Base-by-base conservation (phyloP, 2,888 invertebrate species). In the Empis livida region DNA sequence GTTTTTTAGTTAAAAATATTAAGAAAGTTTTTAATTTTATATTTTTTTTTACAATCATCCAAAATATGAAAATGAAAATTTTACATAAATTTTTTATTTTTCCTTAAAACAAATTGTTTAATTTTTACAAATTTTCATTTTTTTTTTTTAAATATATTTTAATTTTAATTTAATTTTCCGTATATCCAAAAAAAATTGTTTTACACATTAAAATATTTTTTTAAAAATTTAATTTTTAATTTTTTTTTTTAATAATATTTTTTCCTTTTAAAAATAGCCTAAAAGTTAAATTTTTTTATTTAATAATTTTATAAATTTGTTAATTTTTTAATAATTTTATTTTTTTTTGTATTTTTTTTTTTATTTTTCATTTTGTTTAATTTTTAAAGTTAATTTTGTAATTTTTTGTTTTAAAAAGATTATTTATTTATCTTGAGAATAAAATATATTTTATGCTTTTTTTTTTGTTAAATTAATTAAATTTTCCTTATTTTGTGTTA, bases 401-500 rank as follows among this genome's bases (percentile, higher is more conserved):
- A 42, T 23, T 37, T 44, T 23, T 35, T 43, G 20, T 43, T 32
- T 11, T n/a, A n/a, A n/a, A n/a, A n/a, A n/a, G n/a, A n/a, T n/a
- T n/a, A n/a, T n/a, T n/a, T n/a, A n/a, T n/a, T n/a, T n/a, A n/a
- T n/a, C n/a, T n/a, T n/a, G n/a, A n/a, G n/a, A n/a, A n/a, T n/a
- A n/a, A n/a, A n/a, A n/a, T n/a, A n/a, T n/a, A n/a, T n/a, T n/a
- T n/a, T n/a, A n/a, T n/a, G n/a, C 49, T 42, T 52, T 44, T 48
- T 46, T 49, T 45, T 47, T 49, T 49, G 49, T 53, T 45, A 49
- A 50, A 48, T 48, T 53, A 50, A 48, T 49, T 50, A 5, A 13
- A 8, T 13, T 32, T 13, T 13, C 5, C 9, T 13, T 5, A 32
- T 32, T 38, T 23, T 41, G 23, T n/a, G 17, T 41, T 41, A 20